These are phyloP conservation scores for Myxocyprinus asiaticus DNA, from an alignment of 2,113 vertebrate species.

Conservation along the genomic window DNA sequence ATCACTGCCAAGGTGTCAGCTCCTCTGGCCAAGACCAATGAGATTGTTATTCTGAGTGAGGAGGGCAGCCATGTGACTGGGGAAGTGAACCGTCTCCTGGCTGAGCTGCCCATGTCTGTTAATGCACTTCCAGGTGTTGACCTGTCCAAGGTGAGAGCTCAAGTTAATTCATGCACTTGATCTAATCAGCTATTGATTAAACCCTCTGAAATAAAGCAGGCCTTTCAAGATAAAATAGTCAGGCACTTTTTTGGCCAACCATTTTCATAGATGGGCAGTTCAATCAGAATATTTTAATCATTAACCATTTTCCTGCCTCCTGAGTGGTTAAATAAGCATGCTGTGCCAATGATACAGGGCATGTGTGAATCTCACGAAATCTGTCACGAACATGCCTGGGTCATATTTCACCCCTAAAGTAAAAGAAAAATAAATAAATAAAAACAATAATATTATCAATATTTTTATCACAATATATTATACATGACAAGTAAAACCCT, in stretches of 20 bases:
- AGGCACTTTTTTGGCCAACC: no score
- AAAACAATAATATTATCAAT: no score
- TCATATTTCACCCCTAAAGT: no score
- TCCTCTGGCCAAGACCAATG: conserved; percentile 85
- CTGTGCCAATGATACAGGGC: no score
- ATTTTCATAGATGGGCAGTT: not conserved
- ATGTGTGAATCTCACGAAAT: no score
- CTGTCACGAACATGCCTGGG: no score
- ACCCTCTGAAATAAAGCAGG: not conserved
- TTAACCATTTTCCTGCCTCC: not conserved
- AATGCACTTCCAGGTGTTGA: conserved; percentile 92
- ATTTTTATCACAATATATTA: no score
- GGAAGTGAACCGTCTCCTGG: conserved; percentile 85
- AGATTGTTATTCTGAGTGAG: conserved; percentile 90
- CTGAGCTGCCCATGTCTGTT: conserved; percentile 86
- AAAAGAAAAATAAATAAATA: no score
- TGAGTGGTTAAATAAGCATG: not conserved
- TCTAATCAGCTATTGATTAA: no score
- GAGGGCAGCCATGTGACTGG: conserved; percentile 77
- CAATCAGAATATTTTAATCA: not conserved
- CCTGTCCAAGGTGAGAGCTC: conserved; percentile 81
- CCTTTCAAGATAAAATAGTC: not conserved
- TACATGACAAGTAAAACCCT: no score
- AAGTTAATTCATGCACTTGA: not conserved
- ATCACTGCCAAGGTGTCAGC: conserved; percentile 87